Evolutionary conservation across 2,797 vertebrate genomes (phyloP).

Genomic region (Ceyx erithaca): DNA sequence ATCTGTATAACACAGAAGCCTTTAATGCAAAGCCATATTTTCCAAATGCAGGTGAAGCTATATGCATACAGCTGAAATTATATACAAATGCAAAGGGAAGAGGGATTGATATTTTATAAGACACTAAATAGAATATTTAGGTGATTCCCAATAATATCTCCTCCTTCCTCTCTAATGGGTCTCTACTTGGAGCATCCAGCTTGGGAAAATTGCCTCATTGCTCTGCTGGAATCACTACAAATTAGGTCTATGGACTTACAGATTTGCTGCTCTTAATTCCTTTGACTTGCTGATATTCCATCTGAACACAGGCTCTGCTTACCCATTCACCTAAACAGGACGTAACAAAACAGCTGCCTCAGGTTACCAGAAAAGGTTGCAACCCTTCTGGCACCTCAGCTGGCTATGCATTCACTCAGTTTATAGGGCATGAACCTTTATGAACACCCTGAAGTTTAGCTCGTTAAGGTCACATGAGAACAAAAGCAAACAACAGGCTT

Average conservation of each 20-base stretch:
- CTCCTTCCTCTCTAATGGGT: neutral
- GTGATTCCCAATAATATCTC: neutral
- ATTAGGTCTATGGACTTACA: neutral
- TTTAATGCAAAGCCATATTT: neutral
- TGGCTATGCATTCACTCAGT: neutral
- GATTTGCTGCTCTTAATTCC: neutral
- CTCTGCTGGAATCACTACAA: neutral
- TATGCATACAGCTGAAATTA: neutral
- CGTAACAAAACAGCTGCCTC: neutral
- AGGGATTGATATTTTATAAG: neutral
- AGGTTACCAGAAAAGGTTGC: neutral
- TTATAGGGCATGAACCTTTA: neutral
- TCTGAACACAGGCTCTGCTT: neutral
- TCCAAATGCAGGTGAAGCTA: neutral
- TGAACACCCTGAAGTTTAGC: neutral
- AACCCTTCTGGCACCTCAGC: neutral
- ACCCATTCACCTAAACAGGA: neutral
- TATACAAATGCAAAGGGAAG: neutral
- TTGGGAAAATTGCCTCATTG: neutral
- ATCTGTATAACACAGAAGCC: neutral
- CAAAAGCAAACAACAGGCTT: neutral
- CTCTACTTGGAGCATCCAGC: neutral
- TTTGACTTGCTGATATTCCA: neutral
- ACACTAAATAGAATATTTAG: neutral
- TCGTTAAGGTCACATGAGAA: neutral